These are phyloP conservation scores for Rhyacophila evoluta DNA, from an alignment of 2,888 invertebrate genomes.

Conservation along the genomic window DNA sequence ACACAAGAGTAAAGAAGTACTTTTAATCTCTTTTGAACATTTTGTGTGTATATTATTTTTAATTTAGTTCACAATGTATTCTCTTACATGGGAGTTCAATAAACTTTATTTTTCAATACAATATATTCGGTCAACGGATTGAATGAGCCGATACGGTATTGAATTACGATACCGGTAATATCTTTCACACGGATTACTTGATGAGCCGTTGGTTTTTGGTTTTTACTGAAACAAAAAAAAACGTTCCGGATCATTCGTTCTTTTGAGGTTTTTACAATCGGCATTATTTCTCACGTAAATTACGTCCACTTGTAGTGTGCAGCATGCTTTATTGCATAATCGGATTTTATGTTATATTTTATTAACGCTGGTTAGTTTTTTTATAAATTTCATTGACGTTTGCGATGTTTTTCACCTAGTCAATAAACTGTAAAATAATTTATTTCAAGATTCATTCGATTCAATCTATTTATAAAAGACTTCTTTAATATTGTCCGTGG, in stretches of 20 bases:
- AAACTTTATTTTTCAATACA: slow-evolving; percentile 1
- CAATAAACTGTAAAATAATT: too few species aligned
- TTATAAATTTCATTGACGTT: neutral
- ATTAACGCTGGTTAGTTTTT: slow-evolving; percentile 1
- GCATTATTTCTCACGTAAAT: slow-evolving; percentile 2
- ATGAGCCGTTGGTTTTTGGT: slow-evolving; percentile 19
- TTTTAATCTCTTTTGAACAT: too few species aligned
- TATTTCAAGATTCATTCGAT: too few species aligned
- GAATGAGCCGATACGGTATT: neutral
- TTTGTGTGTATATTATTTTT: too few species aligned
- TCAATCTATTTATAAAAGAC: too few species aligned
- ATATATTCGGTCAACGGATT: neutral
- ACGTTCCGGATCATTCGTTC: neutral
- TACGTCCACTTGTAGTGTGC: neutral
- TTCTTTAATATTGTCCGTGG: too few species aligned
- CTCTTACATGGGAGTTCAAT: neutral
- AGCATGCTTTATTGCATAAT: slow-evolving; percentile 22
- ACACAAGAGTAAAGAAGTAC: too few species aligned
- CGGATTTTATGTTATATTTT: neutral
- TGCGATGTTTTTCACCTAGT: too few species aligned
- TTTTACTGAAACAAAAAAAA: slow-evolving; percentile 3
- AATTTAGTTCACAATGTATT: neutral
- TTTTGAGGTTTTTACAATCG: neutral
- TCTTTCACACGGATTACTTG: slow-evolving; percentile 13
- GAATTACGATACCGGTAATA: slow-evolving; percentile 18